A percentile compares a stretch with the other conserved stretches of the same genome.
These are phyloP conservation scores for Alcedo quadribrachys DNA, from an alignment of 2,797 vertebrate species.

Conservation along the genomic window DNA sequence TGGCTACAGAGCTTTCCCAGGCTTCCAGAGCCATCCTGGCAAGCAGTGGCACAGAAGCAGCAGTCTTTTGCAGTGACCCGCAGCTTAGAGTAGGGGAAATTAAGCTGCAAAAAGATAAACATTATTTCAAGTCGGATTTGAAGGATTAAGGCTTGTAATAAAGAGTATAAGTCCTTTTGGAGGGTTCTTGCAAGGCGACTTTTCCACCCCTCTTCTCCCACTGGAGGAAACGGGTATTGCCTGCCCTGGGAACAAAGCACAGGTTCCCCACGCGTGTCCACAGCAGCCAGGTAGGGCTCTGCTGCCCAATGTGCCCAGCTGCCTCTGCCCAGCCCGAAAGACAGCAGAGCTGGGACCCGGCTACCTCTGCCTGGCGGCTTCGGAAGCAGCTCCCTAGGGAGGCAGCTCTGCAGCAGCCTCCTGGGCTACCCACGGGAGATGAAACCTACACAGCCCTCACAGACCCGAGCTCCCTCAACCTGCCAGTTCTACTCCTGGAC, in stretches of 20 bases:
- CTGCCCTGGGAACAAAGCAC: background rate
- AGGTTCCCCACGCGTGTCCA: background rate
- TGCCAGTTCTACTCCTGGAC: background rate
- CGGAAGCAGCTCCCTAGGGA: background rate
- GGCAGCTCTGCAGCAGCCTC: background rate
- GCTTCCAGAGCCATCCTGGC: background rate
- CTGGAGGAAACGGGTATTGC: conserved; percentile 6
- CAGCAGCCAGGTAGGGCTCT: background rate
- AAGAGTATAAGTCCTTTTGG: conserved; percentile 79
- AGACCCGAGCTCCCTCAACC: background rate
- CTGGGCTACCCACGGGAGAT: background rate
- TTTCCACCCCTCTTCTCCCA: conserved; percentile 33
- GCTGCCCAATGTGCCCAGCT: background rate
- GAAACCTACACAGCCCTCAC: background rate
- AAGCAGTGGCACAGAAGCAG: background rate
- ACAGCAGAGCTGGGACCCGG: background rate
- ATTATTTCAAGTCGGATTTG: conserved; percentile 86
- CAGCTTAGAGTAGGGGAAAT: conserved; percentile 77
- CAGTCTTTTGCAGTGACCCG: conserved; percentile 70
- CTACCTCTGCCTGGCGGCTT: background rate
- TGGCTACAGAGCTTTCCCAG: background rate
- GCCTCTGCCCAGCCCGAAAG: background rate
- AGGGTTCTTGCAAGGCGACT: conserved; percentile 74
- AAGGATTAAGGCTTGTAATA: conserved; percentile 87
- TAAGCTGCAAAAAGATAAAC: conserved; percentile 84